These are phyloP conservation scores for Rhinichthys osculus DNA, from an alignment of 2,797 vertebrate species.

Conservation along the genomic window DNA sequence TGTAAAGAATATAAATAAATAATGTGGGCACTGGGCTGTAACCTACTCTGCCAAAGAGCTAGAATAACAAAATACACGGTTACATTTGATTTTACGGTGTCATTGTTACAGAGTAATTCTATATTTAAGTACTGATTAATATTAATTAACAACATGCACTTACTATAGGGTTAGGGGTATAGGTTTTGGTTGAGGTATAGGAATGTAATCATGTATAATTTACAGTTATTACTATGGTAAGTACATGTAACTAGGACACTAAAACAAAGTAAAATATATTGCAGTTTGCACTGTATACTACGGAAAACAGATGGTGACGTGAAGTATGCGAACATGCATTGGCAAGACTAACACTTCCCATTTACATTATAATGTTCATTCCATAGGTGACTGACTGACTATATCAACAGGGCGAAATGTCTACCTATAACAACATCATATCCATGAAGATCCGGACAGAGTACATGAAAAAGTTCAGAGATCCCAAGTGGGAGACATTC, in stretches of 20 bases:
- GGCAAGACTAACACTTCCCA: background rate
- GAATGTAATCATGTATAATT: no score
- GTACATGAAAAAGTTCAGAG: slow-evolving; percentile 93
- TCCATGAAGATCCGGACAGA: slow-evolving; percentile 83
- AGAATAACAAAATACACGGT: slow-evolving; percentile 10
- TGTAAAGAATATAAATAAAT: slow-evolving; percentile 63
- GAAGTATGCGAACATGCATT: background rate
- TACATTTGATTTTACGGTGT: background rate
- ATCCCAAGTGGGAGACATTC: slow-evolving; percentile 90
- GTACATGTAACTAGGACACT: no score
- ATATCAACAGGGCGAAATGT: slow-evolving; percentile 41
- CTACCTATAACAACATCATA: slow-evolving; percentile 64
- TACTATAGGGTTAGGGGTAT: background rate
- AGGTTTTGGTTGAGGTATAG: background rate
- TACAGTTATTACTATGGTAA: no score
- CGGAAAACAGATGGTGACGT: background rate
- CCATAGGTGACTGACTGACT: slow-evolving; percentile 24
- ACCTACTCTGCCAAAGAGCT: slow-evolving; percentile 23
- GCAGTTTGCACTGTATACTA: no score
- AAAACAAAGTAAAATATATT: no score
- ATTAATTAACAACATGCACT: background rate
- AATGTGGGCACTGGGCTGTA: slow-evolving; percentile 41
- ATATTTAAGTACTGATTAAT: background rate
- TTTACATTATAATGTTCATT: background rate
- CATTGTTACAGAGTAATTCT: background rate